Evolutionary conservation across 2,888 invertebrate species (phyloP), one percentile per base, ranked within the genome.

Genomic region (Euzophera pinguis): DNA sequence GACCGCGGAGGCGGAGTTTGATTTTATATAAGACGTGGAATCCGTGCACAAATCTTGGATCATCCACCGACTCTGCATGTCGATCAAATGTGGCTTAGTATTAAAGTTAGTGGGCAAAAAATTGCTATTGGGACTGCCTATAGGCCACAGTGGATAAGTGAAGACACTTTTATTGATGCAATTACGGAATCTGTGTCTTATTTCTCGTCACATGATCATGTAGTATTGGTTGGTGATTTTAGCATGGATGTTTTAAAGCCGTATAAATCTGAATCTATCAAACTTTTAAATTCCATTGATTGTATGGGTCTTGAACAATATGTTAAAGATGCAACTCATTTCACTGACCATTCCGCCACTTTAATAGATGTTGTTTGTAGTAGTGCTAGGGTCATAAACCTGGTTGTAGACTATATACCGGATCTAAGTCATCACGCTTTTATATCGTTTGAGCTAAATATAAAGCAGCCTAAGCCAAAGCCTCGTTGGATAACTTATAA

Each of bases 291-390:
- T 8, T 41, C 16, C 16, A 9, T 41, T 41, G 41, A 41, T 22
- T 43, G 43, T 22, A 43, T 43, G 43, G n/a, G 12, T 22, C 43
- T 43, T 43, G 1, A 27, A 6, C 43, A 43, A 43, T 43, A 43
- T n/a, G 43, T 43, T 4, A 27, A 43, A 12, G 43, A 43, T 10
- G 43, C 41, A 16, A 41, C 37, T 4, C 37, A 37, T 37, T 37
- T 37, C 37, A 37, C 37, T 37, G 37, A 37, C 12, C n/a, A 37
- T 41, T 41, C 41, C 16, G 41, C 41, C 41, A 41, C 14, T 2
- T 7, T 41, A 41, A 8, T 41, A 16, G 41, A 41, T 41, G 41
- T 41, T 41, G 41, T 41, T 9, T 41, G 41, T 41, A 41, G 41
- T 16, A 41, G 17, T 43, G 22, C 12, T 3, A 43, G 12, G 10